Conservation (phyloP, 1,140 invertebrate species). For the Achatina immaculata region DNA sequence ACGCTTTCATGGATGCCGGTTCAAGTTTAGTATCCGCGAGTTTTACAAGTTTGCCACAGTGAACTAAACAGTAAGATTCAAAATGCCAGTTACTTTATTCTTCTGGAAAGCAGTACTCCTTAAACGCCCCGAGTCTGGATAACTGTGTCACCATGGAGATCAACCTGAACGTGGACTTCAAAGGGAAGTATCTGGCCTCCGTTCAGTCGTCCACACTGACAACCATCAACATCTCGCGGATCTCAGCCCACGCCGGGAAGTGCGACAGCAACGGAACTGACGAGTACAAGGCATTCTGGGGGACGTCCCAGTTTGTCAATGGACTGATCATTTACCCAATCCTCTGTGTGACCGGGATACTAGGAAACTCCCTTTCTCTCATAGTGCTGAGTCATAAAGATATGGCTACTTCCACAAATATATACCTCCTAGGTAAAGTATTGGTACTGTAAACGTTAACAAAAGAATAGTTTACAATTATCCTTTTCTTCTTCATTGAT, state of each 20-base stretch:
- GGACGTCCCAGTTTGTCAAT: constrained; percentile 66
- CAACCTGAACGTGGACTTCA: neutral
- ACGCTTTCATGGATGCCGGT: too few species aligned
- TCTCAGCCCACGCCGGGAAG: neutral
- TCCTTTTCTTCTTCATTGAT: neutral
- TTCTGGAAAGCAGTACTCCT: neutral
- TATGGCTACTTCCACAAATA: constrained; percentile 83
- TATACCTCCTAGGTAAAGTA: constrained; percentile 74
- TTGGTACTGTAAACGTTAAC: neutral
- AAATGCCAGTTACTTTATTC: too few species aligned
- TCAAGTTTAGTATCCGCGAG: too few species aligned
- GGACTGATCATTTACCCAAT: constrained; percentile 78
- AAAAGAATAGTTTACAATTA: neutral
- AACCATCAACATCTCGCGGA: neutral
- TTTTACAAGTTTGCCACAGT: too few species aligned
- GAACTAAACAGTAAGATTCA: too few species aligned
- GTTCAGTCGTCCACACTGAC: neutral
- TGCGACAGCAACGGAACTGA: constrained; percentile 44
- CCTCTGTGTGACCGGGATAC: constrained; percentile 79
- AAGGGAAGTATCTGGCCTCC: neutral
- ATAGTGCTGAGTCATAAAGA: constrained; percentile 81
- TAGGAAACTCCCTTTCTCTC: constrained; percentile 82
- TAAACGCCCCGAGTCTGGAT: neutral
- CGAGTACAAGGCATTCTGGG: constrained; percentile 60
- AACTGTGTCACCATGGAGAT: neutral